Evolutionary conservation across 2,888 invertebrate species (phyloP).

Genomic region (Hermodice carunculata): DNA sequence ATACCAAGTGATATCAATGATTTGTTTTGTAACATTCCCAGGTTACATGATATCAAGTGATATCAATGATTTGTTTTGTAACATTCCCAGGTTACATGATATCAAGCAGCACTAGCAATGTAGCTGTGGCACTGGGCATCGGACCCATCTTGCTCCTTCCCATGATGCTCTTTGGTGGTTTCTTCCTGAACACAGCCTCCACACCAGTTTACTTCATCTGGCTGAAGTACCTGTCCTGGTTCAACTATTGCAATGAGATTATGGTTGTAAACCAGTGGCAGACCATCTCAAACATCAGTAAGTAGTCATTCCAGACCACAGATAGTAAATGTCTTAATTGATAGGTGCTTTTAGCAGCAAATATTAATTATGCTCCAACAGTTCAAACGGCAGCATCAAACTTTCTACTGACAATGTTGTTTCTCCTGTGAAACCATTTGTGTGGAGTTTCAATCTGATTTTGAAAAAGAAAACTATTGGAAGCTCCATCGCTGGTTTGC

Average conservation of each 20-base stretch:
- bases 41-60: not conserved
- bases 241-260: conserved; percentile 91
- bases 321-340: no score
- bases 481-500: no score
- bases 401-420: no score
- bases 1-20: not conserved
- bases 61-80: conserved; percentile 4
- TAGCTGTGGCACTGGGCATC: conserved; percentile 90
- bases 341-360: no score
- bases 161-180: conserved; percentile 94
- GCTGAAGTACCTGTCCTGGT: conserved; percentile 85
- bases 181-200: conserved; percentile 87
- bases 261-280: conserved; percentile 91
- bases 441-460: no score
- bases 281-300: conserved; percentile 79
- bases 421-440: no score
- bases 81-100: conserved; percentile 85
- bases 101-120: conserved; percentile 86
- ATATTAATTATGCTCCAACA: no score
- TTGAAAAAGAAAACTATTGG: no score
- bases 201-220: conserved; percentile 68
- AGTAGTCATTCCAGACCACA: no score
- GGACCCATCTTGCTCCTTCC: conserved; percentile 94
- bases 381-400: no score
- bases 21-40: not conserved